Base-by-base conservation (phyloP, 2,797 vertebrate species). In the Sebastiscus tertius region DNA sequence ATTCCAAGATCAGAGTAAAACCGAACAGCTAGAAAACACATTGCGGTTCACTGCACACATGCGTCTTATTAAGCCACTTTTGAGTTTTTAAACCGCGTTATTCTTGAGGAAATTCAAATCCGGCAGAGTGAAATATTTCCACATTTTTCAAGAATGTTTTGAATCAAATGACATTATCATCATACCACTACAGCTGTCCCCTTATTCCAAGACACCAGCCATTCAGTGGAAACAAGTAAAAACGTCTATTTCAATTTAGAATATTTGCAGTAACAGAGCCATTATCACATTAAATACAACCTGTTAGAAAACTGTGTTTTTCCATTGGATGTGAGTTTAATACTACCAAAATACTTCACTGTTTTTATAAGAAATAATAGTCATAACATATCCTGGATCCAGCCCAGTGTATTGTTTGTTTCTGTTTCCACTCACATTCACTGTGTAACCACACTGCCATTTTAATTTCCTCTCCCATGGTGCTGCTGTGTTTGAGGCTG, bases 321-420 rank as follows among this genome's bases (percentile, higher is more conserved):
- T 79, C 73, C 83, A 78, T 12, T 87, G 60, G 16, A 54, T 31
- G 63, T 42, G 12, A 63, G 52, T 74, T 86, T 20, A 77, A 59
- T 77, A 54, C 58, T 31, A 55, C 72, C 46, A 67, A 63, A 89
- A 80, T 77, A 75, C 71, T 59, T 27, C 1, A 18, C 29, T 91
- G 88, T 89, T 90, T 89, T 87, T 79, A 59, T 85, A 86, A 88
- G 88, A 91, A 91, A 83, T 87, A 86, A 86, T 84, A 77, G 81
- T 85, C 81, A 80, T 71, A 81, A 76, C 82, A 85, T 27, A 78
- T 87, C 91, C 84, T 86, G 85, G 80, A 83, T 82, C 39, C 82
- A 82, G 84, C 82, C 85, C 83, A 74, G 52, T 70, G 69, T 79
- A 90, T 89, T 88, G 84, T 89, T 87, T 75, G 85, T 84, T 75